Conservation (phyloP, 2,113 vertebrate genomes). For the Melanocharis versteri region DNA sequence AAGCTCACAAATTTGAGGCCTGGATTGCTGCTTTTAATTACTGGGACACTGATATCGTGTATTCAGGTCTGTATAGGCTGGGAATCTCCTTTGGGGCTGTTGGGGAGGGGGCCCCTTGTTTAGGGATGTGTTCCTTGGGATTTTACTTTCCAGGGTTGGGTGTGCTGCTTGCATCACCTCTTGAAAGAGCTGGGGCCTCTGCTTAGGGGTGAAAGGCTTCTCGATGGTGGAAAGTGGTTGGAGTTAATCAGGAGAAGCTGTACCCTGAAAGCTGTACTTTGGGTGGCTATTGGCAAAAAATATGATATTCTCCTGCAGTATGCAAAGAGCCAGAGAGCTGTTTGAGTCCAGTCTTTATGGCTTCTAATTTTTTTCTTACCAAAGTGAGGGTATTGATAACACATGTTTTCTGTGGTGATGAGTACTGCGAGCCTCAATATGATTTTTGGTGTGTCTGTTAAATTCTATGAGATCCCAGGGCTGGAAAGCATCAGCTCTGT, state of each 20-base stretch:
- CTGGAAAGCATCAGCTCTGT: not conserved
- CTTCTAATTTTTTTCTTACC: not conserved
- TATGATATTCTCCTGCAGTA: not conserved
- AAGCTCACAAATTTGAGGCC: constrained; percentile 90
- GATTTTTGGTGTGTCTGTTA: not conserved
- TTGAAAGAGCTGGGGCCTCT: not conserved
- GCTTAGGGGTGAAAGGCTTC: not conserved
- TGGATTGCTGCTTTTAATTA: constrained; percentile 96
- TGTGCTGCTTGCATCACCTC: not conserved
- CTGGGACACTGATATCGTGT: constrained; percentile 87
- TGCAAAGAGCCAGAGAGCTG: not conserved
- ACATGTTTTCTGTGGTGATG: not conserved
- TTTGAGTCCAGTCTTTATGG: not conserved
- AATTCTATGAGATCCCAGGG: not conserved
- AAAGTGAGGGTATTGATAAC: not conserved
- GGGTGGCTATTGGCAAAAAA: not conserved
- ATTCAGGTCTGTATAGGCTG: constrained; percentile 82
- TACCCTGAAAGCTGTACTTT: not conserved
- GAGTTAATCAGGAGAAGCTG: not conserved
- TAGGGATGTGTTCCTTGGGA: not conserved
- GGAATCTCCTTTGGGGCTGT: not conserved
- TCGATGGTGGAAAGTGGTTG: not conserved
- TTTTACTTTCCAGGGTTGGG: not conserved
- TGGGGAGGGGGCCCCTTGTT: not conserved
- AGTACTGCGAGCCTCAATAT: not conserved